phyloP scores from a whole-genome alignment of 2,888 invertebrate genomes.

The Phyllotreta striolata region DNA sequence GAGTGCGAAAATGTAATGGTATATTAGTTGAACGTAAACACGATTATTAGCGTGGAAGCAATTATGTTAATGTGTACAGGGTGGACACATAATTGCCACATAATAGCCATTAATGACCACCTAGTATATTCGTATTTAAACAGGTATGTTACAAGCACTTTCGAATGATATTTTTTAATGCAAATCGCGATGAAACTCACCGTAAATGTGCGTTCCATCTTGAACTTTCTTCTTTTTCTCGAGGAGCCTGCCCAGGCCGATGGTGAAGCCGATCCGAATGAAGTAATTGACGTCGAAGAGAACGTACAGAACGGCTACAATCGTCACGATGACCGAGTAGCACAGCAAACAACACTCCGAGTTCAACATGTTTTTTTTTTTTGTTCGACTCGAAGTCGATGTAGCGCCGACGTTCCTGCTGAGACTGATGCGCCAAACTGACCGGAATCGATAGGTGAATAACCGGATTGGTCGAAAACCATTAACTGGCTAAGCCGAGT shows the following conservation, averaged over 20 bases:
- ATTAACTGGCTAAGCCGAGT: no score
- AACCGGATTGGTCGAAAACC: no score
- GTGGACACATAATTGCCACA: not conserved
- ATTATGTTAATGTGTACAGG: not conserved
- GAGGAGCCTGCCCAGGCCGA: constrained; percentile 74
- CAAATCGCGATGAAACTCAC: constrained; percentile 62
- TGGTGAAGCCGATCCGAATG: constrained; percentile 73
- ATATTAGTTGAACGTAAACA: not conserved
- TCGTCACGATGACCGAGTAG: constrained; percentile 54
- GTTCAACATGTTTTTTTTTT: no score
- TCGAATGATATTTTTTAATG: not conserved
- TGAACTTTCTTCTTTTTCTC: constrained; percentile 74
- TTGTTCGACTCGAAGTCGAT: no score
- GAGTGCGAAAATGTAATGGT: not conserved
- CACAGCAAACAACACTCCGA: constrained; percentile 50
- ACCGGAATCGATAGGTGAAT: no score
- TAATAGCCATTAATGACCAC: no score
- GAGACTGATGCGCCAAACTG: no score
- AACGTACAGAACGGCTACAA: constrained; percentile 69
- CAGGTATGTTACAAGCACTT: not conserved
- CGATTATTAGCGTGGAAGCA: not conserved
- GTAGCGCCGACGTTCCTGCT: no score
- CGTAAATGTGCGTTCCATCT: constrained; percentile 77
- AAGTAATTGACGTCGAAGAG: constrained; percentile 85
- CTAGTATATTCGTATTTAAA: no score